phyloP scores from a whole-genome alignment of 2,888 invertebrate genomes.

The Drosophila paranaensis region DNA sequence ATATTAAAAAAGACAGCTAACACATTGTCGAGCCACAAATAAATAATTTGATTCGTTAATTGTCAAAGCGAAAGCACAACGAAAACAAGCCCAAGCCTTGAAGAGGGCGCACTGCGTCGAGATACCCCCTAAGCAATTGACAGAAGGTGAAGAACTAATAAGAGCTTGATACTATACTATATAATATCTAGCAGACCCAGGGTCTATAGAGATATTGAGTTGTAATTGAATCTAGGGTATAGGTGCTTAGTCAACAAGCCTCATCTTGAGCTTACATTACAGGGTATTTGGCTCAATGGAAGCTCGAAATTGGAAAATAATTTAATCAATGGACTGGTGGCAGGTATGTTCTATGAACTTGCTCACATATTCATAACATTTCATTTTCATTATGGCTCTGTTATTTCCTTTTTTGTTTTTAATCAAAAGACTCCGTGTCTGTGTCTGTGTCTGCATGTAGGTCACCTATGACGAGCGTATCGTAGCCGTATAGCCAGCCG shows the following conservation, averaged over 20 bases:
- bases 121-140: conserved; percentile 8
- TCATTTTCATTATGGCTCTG: conserved; percentile 34
- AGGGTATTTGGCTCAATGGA: conserved; percentile 31
- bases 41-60: conserved; percentile 31
- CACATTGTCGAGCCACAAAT: conserved; percentile 1
- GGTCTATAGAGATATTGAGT: background rate
- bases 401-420: conserved; percentile 49
- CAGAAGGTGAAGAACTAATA: background rate
- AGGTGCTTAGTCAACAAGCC: background rate
- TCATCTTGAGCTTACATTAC: background rate
- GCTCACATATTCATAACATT: conserved; percentile 37
- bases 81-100: background rate
- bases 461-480: conserved; percentile 70
- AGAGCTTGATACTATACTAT: no score
- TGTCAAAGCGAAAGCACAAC: conserved; percentile 1
- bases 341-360: conserved; percentile 26
- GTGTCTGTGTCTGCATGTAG: conserved; percentile 43
- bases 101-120: background rate
- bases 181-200: background rate
- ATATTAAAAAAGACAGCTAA: conserved; percentile 37
- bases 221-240: background rate
- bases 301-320: conserved; percentile 63
- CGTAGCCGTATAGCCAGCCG: conserved; percentile 27
- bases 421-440: conserved; percentile 59
- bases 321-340: conserved; percentile 56